A percentile compares a stretch with the other conserved stretches of the same genome.
These are phyloP conservation scores for Uromys caudimaculatus DNA, from an alignment of 2,797 vertebrate species.

Conservation along the genomic window DNA sequence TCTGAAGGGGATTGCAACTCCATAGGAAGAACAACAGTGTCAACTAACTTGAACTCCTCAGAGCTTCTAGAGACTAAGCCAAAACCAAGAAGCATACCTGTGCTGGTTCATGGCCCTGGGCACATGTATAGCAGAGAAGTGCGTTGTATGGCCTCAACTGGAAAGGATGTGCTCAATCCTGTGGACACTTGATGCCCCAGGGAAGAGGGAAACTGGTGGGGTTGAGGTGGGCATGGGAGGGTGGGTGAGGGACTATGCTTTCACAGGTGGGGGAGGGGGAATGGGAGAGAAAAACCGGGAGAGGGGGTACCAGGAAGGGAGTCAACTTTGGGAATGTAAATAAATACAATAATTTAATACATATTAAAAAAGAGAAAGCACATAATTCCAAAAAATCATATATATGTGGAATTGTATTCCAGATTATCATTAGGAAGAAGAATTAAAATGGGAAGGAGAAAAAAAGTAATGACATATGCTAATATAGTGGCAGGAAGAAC, in stretches of 20 bases:
- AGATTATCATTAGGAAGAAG: slow-evolving; percentile 36
- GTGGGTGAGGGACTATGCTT: too few species aligned
- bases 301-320: background rate
- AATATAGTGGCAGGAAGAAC: slow-evolving; percentile 52
- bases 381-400: background rate
- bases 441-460: slow-evolving; percentile 30
- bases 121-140: background rate
- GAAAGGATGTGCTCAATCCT: background rate
- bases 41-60: background rate
- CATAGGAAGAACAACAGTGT: background rate
- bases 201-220: background rate
- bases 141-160: background rate
- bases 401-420: slow-evolving; percentile 20
- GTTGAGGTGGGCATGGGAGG: background rate
- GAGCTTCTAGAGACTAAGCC: background rate
- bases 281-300: background rate
- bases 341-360: background rate
- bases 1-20: background rate
- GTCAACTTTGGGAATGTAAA: background rate
- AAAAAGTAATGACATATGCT: slow-evolving; percentile 62
- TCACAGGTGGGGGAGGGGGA: background rate
- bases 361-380: background rate
- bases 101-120: background rate
- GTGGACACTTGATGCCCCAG: background rate
- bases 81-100: background rate